Percentiles rank a stretch among this genome's conserved stretches.
Evolutionary conservation across 2,113 vertebrate species (phyloP).

Genomic region (Meleagris gallopavo): DNA sequence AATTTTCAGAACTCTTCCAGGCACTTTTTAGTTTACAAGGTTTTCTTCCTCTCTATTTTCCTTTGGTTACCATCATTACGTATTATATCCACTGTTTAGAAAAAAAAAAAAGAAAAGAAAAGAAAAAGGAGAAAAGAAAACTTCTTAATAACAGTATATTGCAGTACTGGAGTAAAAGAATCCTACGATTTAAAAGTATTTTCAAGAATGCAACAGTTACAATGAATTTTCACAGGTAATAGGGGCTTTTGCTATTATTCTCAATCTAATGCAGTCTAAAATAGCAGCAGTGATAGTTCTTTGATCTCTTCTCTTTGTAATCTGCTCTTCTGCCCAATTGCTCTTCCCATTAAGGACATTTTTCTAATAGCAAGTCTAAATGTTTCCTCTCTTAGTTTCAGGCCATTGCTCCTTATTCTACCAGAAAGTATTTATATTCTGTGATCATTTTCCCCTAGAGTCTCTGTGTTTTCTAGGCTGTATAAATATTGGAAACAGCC

Average conservation of each 20-base stretch:
- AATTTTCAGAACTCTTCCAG: neutral
- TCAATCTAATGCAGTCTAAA: constrained; percentile 14
- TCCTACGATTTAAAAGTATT: neutral
- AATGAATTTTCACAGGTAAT: neutral
- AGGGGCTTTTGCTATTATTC: constrained; percentile 6
- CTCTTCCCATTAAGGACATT: constrained; percentile 58
- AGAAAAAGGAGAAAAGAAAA: neutral
- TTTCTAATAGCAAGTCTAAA: constrained; percentile 69
- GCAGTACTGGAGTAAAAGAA: neutral
- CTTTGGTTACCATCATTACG: neutral
- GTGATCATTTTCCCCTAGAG: constrained; percentile 60
- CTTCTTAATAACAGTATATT: neutral
- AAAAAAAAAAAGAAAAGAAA: neutral
- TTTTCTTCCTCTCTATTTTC: neutral
- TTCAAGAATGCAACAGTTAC: neutral
- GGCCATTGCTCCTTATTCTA: constrained; percentile 73
- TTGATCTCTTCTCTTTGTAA: constrained; percentile 41
- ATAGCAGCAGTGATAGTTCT: constrained; percentile 12
- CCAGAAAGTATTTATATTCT: constrained; percentile 70
- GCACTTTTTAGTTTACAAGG: neutral
- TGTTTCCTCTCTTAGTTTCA: constrained; percentile 71
- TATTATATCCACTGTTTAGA: neutral
- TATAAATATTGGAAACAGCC: constrained; percentile 51
- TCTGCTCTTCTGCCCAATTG: constrained; percentile 63
- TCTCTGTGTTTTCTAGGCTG: constrained; percentile 52